Evolutionary conservation across 2,888 invertebrate species (phyloP), one percentile per base, ranked within the genome.

Genomic region (Dasysyrphus tricinctus): DNA sequence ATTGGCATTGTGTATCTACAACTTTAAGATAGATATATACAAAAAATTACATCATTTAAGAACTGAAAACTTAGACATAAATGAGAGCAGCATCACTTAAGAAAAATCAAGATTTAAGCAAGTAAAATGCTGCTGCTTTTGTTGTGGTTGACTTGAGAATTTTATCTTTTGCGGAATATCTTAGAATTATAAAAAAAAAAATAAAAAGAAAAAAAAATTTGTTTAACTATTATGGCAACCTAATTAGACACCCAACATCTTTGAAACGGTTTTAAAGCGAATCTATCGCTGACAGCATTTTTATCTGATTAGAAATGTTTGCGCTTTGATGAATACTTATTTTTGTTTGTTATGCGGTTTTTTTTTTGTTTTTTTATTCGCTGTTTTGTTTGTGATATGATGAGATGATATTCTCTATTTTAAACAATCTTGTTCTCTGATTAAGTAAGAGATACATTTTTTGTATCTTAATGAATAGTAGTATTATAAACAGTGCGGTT

Each of bases 31-130:
- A 54, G 12, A 14, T 54, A 32, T 56, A 56, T 5, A 16, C 19
- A 16, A 67, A 49, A 69, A 78, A 83, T 84, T 79, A 84, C 83
- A 84, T 84, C 83, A 84, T 84, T 84, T 83, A 19, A 14, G 39
- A 54, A 56, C 14, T 14, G 12, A 67, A 29, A 44, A 49, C n/a
- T 5, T 42, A 16, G 8, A 12, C n/a, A 44, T 19, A 54, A 56
- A 72, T 72, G 76, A 77, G 76, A 80, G 67, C 80, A 59, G 19
- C 42, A 42, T 63, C 19, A 65, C 19, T 37, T 34, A 19, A 32
- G 29, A 51, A 44, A 54, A 63, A 24, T 44, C 29, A 47, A 47
- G 44, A 63, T 63, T 34, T 16, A 29, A 56, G 42, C 24, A 3
- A 67, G 29, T 24, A 29, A 34, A 37, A 37, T 37, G 9, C 4